phyloP scores from a whole-genome alignment of 2,113 vertebrate species.

The Chaetura pelagica region DNA sequence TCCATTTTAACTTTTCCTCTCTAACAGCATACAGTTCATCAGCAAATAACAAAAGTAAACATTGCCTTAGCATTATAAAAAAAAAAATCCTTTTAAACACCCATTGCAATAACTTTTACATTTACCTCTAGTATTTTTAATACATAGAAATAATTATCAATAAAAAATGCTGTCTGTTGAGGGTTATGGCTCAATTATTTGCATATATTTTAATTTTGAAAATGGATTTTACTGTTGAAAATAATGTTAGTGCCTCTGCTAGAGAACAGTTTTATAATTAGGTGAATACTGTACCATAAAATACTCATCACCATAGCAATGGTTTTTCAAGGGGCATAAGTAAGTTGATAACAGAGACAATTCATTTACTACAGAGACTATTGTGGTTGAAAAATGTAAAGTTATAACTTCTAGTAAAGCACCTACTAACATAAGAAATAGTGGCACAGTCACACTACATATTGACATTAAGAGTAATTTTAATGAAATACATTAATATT shows the following conservation, averaged over 20 bases:
- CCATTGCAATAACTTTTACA: constrained; percentile 2
- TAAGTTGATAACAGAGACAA: constrained; percentile 40
- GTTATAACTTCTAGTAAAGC: constrained; percentile 59
- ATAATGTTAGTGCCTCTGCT: background rate
- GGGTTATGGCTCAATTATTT: constrained; percentile 4
- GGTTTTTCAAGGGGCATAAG: constrained; percentile 46
- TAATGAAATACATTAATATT: constrained; percentile 76
- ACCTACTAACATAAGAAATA: constrained; percentile 68
- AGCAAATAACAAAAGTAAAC: constrained; percentile 11
- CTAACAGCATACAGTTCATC: background rate
- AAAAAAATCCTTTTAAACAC: constrained; percentile 11
- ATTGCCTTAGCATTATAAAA: background rate
- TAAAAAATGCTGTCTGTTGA: constrained; percentile 35
- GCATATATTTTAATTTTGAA: constrained; percentile 36
- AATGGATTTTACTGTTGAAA: constrained; percentile 49
- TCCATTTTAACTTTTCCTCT: constrained; percentile 19
- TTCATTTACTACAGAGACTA: constrained; percentile 16
- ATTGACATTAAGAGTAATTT: constrained; percentile 73
- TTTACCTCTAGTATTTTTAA: constrained; percentile 37
- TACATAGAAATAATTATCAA: constrained; percentile 41
- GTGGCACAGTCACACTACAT: constrained; percentile 52
- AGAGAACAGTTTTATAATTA: constrained; percentile 61
- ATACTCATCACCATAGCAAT: constrained; percentile 57
- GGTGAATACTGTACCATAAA: constrained; percentile 47
- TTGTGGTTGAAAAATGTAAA: constrained; percentile 25